Conservation (phyloP, 2,888 invertebrate species). For the Orthosia cruda region DNA sequence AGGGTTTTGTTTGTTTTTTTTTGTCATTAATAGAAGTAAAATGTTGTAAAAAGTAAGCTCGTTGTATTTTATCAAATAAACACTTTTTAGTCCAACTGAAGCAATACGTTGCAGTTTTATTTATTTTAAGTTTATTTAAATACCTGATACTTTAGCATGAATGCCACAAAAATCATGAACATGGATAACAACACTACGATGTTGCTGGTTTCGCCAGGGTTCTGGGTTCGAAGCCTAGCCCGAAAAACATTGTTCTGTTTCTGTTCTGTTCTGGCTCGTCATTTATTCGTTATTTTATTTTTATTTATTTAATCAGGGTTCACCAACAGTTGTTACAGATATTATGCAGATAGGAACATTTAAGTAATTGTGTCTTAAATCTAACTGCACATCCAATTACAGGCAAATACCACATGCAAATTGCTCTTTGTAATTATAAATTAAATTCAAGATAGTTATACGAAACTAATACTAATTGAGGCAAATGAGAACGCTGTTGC, state of each 20-base stretch:
- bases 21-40: slow-evolving; percentile 92
- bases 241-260: neutral
- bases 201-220: neutral
- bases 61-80: slow-evolving; percentile 92
- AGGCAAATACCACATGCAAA: too few species aligned
- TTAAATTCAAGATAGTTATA: too few species aligned
- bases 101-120: slow-evolving; percentile 89
- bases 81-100: slow-evolving; percentile 92
- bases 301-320: too few species aligned
- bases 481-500: too few species aligned
- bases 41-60: slow-evolving; percentile 92
- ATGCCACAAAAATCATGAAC: neutral
- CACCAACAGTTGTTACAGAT: too few species aligned
- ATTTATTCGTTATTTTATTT: too few species aligned
- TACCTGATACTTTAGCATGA: neutral
- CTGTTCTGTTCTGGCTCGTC: neutral
- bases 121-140: slow-evolving; percentile 62
- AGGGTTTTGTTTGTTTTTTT: slow-evolving; percentile 91
- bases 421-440: too few species aligned
- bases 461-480: too few species aligned
- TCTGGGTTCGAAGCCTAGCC: neutral
- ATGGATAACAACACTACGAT: neutral
- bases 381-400: too few species aligned
- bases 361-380: too few species aligned
- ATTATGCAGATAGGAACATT: too few species aligned